phyloP scores from a whole-genome alignment of 1,140 invertebrate species.

The Pachypsylla venusta region DNA sequence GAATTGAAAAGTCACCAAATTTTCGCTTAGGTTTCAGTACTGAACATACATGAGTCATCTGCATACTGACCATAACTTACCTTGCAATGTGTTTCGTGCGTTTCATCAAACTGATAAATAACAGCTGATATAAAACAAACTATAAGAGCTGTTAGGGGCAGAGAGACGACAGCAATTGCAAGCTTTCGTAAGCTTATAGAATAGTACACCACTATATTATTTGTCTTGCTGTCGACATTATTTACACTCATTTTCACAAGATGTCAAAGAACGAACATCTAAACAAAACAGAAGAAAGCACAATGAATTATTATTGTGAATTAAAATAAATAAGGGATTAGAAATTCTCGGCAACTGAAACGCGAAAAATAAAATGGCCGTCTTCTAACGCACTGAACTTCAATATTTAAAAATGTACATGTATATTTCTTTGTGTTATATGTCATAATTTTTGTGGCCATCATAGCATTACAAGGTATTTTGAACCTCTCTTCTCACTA shows the following conservation, averaged over 20 bases:
- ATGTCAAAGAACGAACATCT: too few species aligned
- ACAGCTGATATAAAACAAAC: conserved; percentile 74
- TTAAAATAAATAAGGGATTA: too few species aligned
- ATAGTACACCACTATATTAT: neutral
- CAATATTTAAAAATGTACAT: too few species aligned
- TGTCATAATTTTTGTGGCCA: too few species aligned
- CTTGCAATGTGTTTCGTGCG: conserved; percentile 81
- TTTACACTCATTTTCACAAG: conserved; percentile 6
- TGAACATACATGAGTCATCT: neutral
- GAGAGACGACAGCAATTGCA: conserved; percentile 59
- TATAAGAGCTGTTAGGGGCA: conserved; percentile 62
- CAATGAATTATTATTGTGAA: too few species aligned
- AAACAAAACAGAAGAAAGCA: too few species aligned
- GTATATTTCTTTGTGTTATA: too few species aligned
- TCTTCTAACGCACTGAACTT: too few species aligned
- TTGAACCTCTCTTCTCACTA: too few species aligned
- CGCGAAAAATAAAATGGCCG: too few species aligned
- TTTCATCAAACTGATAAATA: conserved; percentile 76
- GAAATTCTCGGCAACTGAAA: too few species aligned
- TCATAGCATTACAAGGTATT: too few species aligned
- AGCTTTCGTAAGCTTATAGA: conserved; percentile 40
- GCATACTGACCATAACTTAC: conserved; percentile 53
- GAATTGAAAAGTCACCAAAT: neutral
- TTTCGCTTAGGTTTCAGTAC: neutral
- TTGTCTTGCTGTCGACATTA: neutral